Conservation (phyloP, 2,113 vertebrate genomes). For the Willisornis vidua region DNA sequence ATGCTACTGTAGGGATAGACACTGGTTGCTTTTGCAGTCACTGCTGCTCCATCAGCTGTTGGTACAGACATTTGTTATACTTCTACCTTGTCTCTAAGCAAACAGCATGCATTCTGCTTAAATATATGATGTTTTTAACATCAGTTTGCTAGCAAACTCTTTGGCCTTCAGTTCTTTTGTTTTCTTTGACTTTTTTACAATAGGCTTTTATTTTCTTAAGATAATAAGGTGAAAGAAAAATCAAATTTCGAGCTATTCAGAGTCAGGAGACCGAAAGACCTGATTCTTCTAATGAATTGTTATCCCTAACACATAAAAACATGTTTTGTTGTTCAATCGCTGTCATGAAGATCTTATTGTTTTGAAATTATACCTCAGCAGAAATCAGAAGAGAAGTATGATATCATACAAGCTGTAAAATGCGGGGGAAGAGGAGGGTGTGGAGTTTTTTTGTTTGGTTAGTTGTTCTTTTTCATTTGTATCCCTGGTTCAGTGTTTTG, state of each 20-base stretch:
- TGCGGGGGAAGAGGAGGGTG: too few species aligned
- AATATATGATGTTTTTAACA: neutral
- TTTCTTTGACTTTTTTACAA: neutral
- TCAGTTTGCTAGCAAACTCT: neutral
- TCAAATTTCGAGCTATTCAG: neutral
- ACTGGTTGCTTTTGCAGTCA: neutral
- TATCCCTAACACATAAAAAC: neutral
- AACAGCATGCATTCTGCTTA: neutral
- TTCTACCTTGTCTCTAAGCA: neutral
- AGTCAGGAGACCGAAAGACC: neutral
- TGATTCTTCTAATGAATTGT: neutral
- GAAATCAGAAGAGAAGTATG: neutral
- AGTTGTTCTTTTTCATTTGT: neutral
- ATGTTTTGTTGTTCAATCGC: neutral
- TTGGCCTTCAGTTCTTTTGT: neutral
- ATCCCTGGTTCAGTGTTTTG: neutral
- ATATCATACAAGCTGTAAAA: neutral
- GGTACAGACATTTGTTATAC: neutral
- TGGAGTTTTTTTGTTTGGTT: too few species aligned
- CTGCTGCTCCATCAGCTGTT: fast-evolving
- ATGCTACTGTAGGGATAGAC: neutral
- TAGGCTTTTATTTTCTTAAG: neutral
- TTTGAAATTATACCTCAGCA: neutral
- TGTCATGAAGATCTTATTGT: neutral
- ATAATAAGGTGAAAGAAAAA: neutral